Conservation (phyloP, 2,797 vertebrate genomes). For the Peromyscus attwateri region DNA sequence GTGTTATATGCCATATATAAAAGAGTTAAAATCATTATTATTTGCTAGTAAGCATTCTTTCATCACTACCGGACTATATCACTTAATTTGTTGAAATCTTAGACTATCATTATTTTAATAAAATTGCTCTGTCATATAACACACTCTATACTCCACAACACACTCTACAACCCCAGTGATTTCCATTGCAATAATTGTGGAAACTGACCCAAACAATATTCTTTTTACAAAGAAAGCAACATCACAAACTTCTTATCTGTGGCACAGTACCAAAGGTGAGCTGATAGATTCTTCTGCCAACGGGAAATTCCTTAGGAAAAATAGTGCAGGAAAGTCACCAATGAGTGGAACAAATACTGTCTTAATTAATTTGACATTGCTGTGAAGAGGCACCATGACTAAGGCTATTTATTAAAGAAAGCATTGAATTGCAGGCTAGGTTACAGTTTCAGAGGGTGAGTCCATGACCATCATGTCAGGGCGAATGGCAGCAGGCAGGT, state of each 20-base stretch:
- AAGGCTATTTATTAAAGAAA: neutral
- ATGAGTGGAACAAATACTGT: conserved; percentile 60
- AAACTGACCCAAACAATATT: conserved; percentile 66
- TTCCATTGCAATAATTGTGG: conserved; percentile 71
- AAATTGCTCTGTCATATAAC: conserved; percentile 11
- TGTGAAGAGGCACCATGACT: neutral
- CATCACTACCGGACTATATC: neutral
- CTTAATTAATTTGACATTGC: neutral
- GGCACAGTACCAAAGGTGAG: conserved; percentile 61
- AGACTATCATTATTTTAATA: conserved; percentile 30
- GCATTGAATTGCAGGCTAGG: neutral
- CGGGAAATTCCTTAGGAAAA: conserved; percentile 70
- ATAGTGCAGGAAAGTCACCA: conserved; percentile 55
- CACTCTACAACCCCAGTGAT: neutral
- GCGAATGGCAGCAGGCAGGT: neutral
- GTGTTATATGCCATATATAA: neutral
- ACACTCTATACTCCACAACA: neutral
- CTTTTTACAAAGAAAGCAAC: conserved; percentile 42
- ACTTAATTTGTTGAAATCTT: conserved; percentile 58
- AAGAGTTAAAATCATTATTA: conserved; percentile 6
- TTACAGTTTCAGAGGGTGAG: neutral
- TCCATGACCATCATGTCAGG: neutral
- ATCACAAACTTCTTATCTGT: conserved; percentile 4
- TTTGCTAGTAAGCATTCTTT: conserved; percentile 22
- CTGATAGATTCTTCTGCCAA: conserved; percentile 72